phyloP scores from a whole-genome alignment of 2,113 vertebrate genomes.

The Daboia siamensis region DNA sequence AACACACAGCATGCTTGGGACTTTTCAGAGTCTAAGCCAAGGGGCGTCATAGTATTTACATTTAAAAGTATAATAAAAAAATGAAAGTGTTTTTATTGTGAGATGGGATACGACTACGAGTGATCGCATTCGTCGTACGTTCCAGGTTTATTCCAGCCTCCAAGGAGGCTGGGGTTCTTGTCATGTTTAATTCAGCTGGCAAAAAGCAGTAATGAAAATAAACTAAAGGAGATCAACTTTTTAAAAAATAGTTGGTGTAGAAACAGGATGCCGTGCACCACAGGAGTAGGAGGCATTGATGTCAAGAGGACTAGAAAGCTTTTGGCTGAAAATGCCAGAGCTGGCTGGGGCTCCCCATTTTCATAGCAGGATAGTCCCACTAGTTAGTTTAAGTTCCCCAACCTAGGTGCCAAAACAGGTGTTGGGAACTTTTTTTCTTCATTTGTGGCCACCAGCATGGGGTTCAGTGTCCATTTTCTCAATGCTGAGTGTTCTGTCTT shows the following conservation, averaged over 20 bases:
- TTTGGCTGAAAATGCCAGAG: slow-evolving; percentile 25
- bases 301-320: slow-evolving; percentile 57
- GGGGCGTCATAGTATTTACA: too few relatives aligned
- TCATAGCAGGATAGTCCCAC: neutral
- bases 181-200: slow-evolving; percentile 21
- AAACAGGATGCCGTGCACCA: slow-evolving; percentile 40
- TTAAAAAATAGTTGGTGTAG: slow-evolving; percentile 33
- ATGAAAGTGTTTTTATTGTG: too few relatives aligned
- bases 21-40: too few relatives aligned
- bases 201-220: slow-evolving; percentile 40
- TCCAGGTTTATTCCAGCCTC: too few relatives aligned
- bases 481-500: neutral
- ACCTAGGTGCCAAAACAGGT: accelerated
- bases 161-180: neutral
- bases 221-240: slow-evolving; percentile 34
- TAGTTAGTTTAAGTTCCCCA: neutral
- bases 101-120: too few relatives aligned
- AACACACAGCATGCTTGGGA: neutral
- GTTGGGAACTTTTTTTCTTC: neutral
- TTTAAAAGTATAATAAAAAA: too few relatives aligned
- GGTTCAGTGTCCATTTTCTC: neutral
- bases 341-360: neutral
- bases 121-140: too few relatives aligned
- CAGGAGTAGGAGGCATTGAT: slow-evolving; percentile 20
- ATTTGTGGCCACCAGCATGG: neutral